Base-by-base conservation (phyloP, 2,113 vertebrate genomes). In the Thomomys bottae region DNA sequence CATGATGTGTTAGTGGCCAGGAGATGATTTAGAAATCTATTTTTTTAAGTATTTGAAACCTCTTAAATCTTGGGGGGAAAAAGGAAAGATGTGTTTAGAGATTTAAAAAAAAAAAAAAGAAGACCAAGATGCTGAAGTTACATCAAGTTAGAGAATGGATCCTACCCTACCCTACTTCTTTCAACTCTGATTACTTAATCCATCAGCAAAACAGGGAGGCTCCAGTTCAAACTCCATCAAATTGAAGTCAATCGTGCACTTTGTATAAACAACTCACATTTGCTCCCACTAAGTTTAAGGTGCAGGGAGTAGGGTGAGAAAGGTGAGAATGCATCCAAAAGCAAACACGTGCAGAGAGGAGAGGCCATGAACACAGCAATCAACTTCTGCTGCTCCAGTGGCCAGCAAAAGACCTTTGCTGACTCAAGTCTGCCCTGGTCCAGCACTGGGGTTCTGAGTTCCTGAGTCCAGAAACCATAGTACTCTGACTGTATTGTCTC, bases 21-120 rank as follows among this genome's bases (percentile, higher is more conserved):
- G 61, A 63, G 63, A 73, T 96, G 84, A 95, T 91, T 93, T 89
- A 54, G 81, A 90, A 89, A 91, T 92, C 81, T 85, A 70, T 84
- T 95, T 89, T 89, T 85, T 64, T 23, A 95, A 80, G 86, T 85
- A 84, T 83, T 72, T 92, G 87, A 94, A 95, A 89, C 64, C n/a
- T 89, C 90, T 82, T 68, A 90, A 93, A 70, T 87, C 84, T 93
- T 72, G 32, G 75, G 81, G 75, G 66, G 75, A 81, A 84, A 54
- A 61, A 92, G 28, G 45, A 45, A 61, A 78, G 63, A 32, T 1
- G 5, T 45, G 5, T 83, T 77, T 63, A 28, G 76, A 49, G 83
- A 59, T 34, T 45, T 49, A 49, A 49, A 49, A 49, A 49, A 49
- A 49, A 49, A 54, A 72, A 61, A 36, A 72, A 45, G n/a, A 76